Percentiles rank a stretch among this genome's conserved stretches.
These are phyloP conservation scores for Cinara cedri DNA, from an alignment of 2,888 invertebrate genomes.

Conservation along the genomic window DNA sequence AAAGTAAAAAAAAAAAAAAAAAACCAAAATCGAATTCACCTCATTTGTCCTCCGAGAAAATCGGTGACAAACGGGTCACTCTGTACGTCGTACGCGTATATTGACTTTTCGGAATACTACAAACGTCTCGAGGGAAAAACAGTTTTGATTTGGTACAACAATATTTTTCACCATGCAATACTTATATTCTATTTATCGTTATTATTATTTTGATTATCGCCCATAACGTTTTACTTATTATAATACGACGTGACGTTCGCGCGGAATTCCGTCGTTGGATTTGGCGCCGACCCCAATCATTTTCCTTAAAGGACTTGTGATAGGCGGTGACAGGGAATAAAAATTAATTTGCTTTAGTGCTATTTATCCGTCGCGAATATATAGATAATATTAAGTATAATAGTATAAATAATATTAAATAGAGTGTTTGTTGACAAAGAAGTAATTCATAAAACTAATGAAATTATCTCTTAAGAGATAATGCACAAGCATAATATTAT, in stretches of 20 bases:
- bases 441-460: constrained; percentile 15
- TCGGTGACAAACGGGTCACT: no score
- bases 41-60: no score
- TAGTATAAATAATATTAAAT: neutral
- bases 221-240: constrained; percentile 12
- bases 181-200: no score
- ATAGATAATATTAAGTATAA: no score
- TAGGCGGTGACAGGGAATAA: constrained; percentile 30
- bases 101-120: neutral
- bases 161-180: no score
- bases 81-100: no score
- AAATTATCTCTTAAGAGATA: constrained; percentile 43
- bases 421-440: constrained; percentile 12
- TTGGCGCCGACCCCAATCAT: constrained; percentile 14
- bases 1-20: no score
- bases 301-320: constrained; percentile 18
- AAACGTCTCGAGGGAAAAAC: neutral
- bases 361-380: constrained; percentile 12
- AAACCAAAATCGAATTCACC: no score
- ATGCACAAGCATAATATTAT: neutral
- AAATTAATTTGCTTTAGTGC: constrained; percentile 39
- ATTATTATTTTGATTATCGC: neutral
- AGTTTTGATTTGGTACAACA: constrained; percentile 10
- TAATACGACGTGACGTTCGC: constrained; percentile 25
- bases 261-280: constrained; percentile 26